phyloP scores from a whole-genome alignment of 2,888 invertebrate genomes.

The Dasysyrphus tricinctus region DNA sequence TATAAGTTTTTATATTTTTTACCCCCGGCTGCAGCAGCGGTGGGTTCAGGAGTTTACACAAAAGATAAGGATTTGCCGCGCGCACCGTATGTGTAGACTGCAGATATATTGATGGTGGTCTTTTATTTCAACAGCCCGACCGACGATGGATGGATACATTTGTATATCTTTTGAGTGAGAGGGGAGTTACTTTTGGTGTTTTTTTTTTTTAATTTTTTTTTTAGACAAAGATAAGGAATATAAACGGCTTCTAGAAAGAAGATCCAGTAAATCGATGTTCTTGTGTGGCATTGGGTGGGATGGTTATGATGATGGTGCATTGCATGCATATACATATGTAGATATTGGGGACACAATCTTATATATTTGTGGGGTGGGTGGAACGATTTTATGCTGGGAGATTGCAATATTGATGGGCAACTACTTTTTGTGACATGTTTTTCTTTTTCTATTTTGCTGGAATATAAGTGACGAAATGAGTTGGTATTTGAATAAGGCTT shows the following conservation, averaged over 20 bases:
- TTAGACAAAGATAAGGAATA: conserved; percentile 64
- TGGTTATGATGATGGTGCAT: conserved; percentile 31
- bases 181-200: conserved; percentile 34
- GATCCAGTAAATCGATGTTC: conserved; percentile 53
- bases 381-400: conserved; percentile 4
- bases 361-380: conserved; percentile 12
- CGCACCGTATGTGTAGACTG: conserved; percentile 19
- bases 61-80: conserved; percentile 58
- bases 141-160: conserved; percentile 46
- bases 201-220: conserved; percentile 24
- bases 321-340: background rate
- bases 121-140: conserved; percentile 37
- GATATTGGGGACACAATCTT: conserved; percentile 11
- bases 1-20: conserved; percentile 22
- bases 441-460: background rate
- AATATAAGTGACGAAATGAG: background rate
- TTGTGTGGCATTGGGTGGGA: conserved; percentile 59
- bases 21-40: conserved; percentile 12
- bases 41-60: conserved; percentile 52
- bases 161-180: conserved; percentile 30
- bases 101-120: conserved; percentile 56
- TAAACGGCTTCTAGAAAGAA: conserved; percentile 69
- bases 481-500: background rate
- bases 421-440: background rate
- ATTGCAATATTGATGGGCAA: conserved; percentile 3